Conservation (phyloP, 2,888 invertebrate species). For the Cheilosia vernalis region DNA sequence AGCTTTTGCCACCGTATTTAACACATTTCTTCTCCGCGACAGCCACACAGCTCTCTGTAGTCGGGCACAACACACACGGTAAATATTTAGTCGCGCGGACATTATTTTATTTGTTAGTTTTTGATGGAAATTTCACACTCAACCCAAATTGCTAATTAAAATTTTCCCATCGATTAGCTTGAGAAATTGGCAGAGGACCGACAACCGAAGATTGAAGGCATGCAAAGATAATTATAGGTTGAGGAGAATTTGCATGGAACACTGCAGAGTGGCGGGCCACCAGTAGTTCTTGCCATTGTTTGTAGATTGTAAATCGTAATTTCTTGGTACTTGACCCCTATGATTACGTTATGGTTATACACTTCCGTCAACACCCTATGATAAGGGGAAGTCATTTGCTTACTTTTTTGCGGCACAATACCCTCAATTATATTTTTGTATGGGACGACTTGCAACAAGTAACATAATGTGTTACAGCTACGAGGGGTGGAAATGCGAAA, state of each 20-base stretch:
- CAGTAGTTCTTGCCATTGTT: constrained; percentile 69
- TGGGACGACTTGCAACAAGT: constrained; percentile 68
- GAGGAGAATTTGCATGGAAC: constrained; percentile 53
- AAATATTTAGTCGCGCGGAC: constrained; percentile 28
- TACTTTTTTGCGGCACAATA: constrained; percentile 50
- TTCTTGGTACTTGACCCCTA: constrained; percentile 76
- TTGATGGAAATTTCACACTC: constrained; percentile 70
- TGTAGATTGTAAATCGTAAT: constrained; percentile 72
- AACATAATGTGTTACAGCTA: constrained; percentile 50
- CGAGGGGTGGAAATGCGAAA: constrained; percentile 69
- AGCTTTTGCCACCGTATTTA: constrained; percentile 76
- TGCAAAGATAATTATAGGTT: constrained; percentile 71
- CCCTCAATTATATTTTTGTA: constrained; percentile 68
- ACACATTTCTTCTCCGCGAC: constrained; percentile 30
- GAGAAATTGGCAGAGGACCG: constrained; percentile 31
- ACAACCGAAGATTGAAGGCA: constrained; percentile 16
- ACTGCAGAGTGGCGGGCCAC: constrained; percentile 23
- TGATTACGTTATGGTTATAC: constrained; percentile 77
- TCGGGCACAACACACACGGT: not conserved
- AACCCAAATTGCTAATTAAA: constrained; percentile 78
- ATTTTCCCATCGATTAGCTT: constrained; percentile 78
- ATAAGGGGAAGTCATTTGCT: constrained; percentile 26
- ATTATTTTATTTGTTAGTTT: constrained; percentile 20
- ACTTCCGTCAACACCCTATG: constrained; percentile 73
- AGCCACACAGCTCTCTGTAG: not conserved